Evolutionary conservation across 2,888 invertebrate species (phyloP), one percentile per base, ranked within the genome.

Genomic region (Lymantria dispar): DNA sequence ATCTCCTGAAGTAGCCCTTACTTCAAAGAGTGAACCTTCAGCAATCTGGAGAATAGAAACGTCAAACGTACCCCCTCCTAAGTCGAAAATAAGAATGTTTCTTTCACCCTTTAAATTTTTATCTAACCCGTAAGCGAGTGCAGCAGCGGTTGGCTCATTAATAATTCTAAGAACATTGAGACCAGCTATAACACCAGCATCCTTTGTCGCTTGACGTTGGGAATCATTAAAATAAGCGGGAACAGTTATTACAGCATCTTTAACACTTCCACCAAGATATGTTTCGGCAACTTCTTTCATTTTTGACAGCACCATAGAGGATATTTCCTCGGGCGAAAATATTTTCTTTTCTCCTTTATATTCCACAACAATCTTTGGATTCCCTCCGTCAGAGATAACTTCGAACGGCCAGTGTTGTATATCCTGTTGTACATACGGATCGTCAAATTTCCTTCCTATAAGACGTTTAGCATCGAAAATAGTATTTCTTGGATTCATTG

Each of bases 61-160:
- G 90, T 98, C 98, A 77, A 98, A 98, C 36, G 97, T 98, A 31
- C 97, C 98, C 58, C 98, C 98, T 22, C 95, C 95, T 53, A 96
- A 91, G 79, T 96, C 95, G 68, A 95, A 95, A 66, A 96, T 95
- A 10, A 95, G 83, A 7, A 95, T 94, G 75, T 94, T 95, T 60
- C 94, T 94, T 72, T 95, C 95, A 1, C 95, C 95, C 74, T 93
- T 94, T 11, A 95, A 85, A 68, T 95, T 93, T 80, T 95, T 95
- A 73, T 95, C 95, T 43, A 95, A 84, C 8, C 98, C 97, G 70
- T 98, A 97, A 51, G 97, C 96, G 53, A 97, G 87, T 40, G 97
- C 97, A 14, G 97, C 97, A 0, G 96, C 96, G 2, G 97, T 98
- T 8, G 98, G 98, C 79, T 98, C 97, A 78, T 97, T 97, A 64